These are phyloP conservation scores for Corvus cornix DNA, from an alignment of 2,113 vertebrate genomes.

Conservation along the genomic window DNA sequence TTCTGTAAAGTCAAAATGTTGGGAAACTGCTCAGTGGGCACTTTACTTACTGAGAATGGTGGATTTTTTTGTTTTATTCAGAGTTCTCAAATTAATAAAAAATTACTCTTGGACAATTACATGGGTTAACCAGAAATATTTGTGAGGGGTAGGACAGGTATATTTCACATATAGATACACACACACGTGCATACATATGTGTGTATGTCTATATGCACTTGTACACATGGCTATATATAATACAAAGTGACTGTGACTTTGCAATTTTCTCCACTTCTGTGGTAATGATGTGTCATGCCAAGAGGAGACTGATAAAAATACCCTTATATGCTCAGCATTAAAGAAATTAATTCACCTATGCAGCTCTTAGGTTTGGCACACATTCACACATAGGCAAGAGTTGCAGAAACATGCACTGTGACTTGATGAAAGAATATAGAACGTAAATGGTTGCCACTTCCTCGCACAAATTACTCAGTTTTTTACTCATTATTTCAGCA, in stretches of 20 bases:
- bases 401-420: neutral
- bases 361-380: neutral
- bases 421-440: neutral
- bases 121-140: neutral
- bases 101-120: neutral
- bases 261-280: neutral
- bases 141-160: neutral
- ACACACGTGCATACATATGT: fast-evolving
- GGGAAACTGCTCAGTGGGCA: neutral
- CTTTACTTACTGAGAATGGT: neutral
- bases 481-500: neutral
- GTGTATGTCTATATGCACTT: neutral
- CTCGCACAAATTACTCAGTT: neutral
- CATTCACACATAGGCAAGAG: neutral
- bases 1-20: neutral
- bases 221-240: neutral
- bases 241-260: neutral
- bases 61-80: neutral
- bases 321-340: neutral
- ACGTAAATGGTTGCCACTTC: neutral
- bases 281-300: neutral
- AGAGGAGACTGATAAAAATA: neutral
- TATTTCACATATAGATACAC: neutral
- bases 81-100: neutral
- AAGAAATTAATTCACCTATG: neutral